phyloP scores from a whole-genome alignment of 2,113 vertebrate species.

The Laterallus jamaicensis region DNA sequence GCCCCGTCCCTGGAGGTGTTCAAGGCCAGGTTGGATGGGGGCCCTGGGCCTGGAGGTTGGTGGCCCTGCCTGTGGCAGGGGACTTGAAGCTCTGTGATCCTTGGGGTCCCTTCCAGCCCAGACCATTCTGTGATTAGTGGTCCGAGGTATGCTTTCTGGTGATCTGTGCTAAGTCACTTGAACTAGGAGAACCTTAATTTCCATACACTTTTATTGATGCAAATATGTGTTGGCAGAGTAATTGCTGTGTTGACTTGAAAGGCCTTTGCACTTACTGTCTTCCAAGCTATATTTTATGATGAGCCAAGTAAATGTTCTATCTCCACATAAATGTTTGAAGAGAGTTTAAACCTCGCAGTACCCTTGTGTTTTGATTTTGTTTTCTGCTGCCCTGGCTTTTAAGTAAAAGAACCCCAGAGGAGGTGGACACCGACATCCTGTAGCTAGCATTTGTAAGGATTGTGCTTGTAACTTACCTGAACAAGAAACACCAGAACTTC shows the following conservation, averaged over 20 bases:
- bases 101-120: too few species aligned
- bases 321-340: not conserved
- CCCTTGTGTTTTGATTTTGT: not conserved
- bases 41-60: too few species aligned
- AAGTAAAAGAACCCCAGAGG: not conserved
- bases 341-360: not conserved
- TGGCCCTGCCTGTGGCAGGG: too few species aligned
- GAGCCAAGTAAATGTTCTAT: not conserved
- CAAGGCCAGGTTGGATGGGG: too few species aligned
- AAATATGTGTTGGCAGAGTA: not conserved
- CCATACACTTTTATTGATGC: not conserved
- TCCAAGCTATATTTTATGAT: not conserved
- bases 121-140: not conserved
- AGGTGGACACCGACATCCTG: not conserved
- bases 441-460: not conserved
- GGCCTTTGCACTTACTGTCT: not conserved
- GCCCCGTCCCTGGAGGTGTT: too few species aligned
- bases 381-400: not conserved
- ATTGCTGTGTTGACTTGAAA: not conserved
- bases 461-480: not conserved
- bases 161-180: not conserved
- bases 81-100: too few species aligned
- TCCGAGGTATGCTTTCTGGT: not conserved
- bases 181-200: not conserved
- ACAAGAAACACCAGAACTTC: not conserved